These are phyloP conservation scores for Budorcas taxicolor DNA, from an alignment of 2,113 vertebrate genomes.

Conservation along the genomic window DNA sequence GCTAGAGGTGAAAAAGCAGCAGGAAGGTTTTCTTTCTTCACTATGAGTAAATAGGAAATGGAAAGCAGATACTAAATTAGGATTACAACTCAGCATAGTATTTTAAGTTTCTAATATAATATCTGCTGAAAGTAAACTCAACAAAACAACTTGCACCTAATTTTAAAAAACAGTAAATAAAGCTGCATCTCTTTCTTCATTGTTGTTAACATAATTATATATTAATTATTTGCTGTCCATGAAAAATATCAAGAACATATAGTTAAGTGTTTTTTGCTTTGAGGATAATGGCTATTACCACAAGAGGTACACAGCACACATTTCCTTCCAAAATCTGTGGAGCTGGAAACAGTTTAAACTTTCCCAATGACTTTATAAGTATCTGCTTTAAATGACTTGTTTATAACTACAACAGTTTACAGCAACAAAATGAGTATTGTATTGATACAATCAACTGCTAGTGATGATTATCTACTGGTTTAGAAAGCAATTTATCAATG, in stretches of 20 bases:
- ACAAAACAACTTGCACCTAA: neutral
- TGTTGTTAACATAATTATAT: neutral
- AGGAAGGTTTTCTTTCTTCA: neutral
- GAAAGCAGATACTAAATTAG: neutral
- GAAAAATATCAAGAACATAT: neutral
- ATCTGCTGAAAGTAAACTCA: neutral
- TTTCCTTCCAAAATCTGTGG: neutral
- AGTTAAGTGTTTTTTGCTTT: neutral
- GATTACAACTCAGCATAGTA: neutral
- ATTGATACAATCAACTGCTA: neutral
- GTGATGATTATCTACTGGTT: neutral
- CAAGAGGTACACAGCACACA: neutral
- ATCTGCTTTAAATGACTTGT: conserved; percentile 30
- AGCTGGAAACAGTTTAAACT: neutral
- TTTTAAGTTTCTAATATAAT: conserved; percentile 9
- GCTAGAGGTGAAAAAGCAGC: neutral
- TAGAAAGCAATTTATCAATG: conserved; percentile 28
- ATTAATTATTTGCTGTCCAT: neutral
- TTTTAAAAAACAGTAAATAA: conserved; percentile 13
- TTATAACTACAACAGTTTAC: neutral
- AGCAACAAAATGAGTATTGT: conserved; percentile 29
- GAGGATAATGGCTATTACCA: neutral
- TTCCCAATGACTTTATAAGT: neutral
- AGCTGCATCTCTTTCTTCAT: conserved; percentile 22
- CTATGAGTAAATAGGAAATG: conserved; percentile 13